A percentile compares a stretch with the other conserved stretches of the same genome.
Evolutionary conservation across 2,113 vertebrate genomes (phyloP).

Genomic region (Trogon surrucura): DNA sequence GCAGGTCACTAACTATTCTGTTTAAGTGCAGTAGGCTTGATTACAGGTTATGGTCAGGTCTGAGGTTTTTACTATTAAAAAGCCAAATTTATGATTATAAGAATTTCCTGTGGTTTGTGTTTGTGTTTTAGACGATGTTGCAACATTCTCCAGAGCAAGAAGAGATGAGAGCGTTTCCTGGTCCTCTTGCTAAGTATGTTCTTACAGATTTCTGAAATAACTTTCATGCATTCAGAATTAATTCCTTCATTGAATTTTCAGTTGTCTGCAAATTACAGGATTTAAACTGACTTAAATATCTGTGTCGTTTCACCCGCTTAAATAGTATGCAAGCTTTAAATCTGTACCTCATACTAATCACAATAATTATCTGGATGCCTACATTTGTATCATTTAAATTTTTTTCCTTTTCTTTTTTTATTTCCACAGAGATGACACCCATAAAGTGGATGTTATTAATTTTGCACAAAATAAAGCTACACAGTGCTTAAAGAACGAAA

Average conservation of each 20-base stretch:
- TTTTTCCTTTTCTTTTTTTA: background rate
- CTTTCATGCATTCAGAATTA: background rate
- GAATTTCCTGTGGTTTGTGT: background rate
- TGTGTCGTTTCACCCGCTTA: background rate
- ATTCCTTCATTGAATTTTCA: background rate
- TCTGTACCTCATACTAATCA: background rate
- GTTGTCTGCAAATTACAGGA: background rate
- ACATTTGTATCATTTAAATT: background rate
- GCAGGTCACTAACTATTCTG: background rate
- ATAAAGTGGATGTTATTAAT: constrained; percentile 98
- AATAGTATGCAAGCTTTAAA: background rate
- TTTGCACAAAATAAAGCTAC: constrained; percentile 93
- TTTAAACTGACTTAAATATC: background rate
- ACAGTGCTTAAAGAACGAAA: constrained; percentile 86
- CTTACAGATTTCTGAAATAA: background rate
- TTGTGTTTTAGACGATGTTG: constrained; percentile 82
- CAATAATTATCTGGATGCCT: background rate
- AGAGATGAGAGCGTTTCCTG: constrained; percentile 90
- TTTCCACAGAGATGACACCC: constrained; percentile 88
- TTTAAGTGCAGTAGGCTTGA: background rate
- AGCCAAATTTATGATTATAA: background rate
- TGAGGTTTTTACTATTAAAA: background rate
- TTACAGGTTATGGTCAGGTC: background rate
- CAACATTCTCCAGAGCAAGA: constrained; percentile 89
- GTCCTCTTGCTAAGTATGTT: constrained; percentile 92